phyloP scores from a whole-genome alignment of 2,888 invertebrate species.

The Allygus modestus region DNA sequence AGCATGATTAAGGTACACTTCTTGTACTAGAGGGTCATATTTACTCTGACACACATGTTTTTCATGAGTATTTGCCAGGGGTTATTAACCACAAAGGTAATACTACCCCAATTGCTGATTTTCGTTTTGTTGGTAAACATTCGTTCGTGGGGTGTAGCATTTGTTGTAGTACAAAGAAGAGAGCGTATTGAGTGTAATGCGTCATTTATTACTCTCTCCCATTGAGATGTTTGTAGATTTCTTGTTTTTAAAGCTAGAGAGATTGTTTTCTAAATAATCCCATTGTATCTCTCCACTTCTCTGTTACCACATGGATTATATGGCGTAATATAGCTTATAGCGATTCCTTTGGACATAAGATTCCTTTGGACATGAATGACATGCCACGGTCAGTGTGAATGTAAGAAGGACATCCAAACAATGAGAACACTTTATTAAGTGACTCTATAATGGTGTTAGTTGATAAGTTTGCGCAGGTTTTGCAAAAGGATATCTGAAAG shows the following conservation, averaged over 20 bases:
- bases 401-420: not conserved
- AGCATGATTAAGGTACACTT: conserved; percentile 66
- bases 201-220: conserved; percentile 50
- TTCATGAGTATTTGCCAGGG: conserved; percentile 64
- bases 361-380: conserved; percentile 2
- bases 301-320: conserved; percentile 3
- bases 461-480: conserved; percentile 13
- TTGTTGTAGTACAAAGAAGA: not conserved
- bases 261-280: conserved; percentile 12
- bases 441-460: conserved; percentile 5
- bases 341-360: conserved; percentile 1
- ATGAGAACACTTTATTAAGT: not conserved
- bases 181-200: not conserved
- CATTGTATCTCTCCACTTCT: conserved; percentile 29
- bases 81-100: conserved; percentile 63
- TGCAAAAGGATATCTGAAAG: conserved; percentile 65
- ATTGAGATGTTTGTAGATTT: not conserved
- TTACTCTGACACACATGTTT: conserved; percentile 52
- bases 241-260: not conserved
- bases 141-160: not conserved
- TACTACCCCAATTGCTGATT: conserved; percentile 62
- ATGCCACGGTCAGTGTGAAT: not conserved
- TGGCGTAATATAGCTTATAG: not conserved
- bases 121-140: conserved; percentile 38
- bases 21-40: conserved; percentile 67